Percentiles rank a stretch among this genome's conserved stretches.
phyloP scores from a whole-genome alignment of 1,140 invertebrate genomes.

The Papilio xuthus region DNA sequence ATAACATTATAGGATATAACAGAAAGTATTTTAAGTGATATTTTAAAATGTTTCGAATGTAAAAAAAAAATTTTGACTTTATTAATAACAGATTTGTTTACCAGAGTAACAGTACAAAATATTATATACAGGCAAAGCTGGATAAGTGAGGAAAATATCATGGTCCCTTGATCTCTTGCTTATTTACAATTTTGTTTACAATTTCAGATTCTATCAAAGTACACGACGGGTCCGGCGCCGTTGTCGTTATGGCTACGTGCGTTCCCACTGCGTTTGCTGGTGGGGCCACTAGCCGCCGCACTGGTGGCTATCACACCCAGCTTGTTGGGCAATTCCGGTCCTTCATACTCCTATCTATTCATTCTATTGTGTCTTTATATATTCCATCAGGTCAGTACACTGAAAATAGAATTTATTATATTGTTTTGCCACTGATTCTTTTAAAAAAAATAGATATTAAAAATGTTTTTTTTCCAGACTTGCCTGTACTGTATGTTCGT shows the following conservation, averaged over 20 bases:
- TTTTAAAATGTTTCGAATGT: too few species aligned
- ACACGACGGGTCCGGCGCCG: constrained; percentile 93
- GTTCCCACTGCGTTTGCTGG: constrained; percentile 92
- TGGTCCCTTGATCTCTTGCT: too few species aligned
- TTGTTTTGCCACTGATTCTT: too few species aligned
- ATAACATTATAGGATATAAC: too few species aligned
- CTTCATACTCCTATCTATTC: constrained; percentile 88
- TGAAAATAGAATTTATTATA: constrained; percentile 1
- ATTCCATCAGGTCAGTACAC: constrained; percentile 91
- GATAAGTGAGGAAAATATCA: too few species aligned
- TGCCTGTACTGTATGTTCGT: constrained; percentile 87
- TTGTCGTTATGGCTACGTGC: constrained; percentile 95
- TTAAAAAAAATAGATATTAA: constrained; percentile 23
- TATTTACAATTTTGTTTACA: too few species aligned
- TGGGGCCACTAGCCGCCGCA: constrained; percentile 91
- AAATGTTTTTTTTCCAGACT: constrained; percentile 72
- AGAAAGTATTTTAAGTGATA: too few species aligned
- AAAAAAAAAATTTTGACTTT: too few species aligned
- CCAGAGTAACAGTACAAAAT: too few species aligned
- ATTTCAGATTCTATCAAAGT: constrained; percentile 83
- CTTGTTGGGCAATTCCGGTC: constrained; percentile 81
- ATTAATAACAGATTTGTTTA: too few species aligned
- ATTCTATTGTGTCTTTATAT: constrained; percentile 90
- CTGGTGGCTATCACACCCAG: constrained; percentile 93
- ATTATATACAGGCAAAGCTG: too few species aligned